Percentiles rank a stretch among this genome's conserved stretches.
Evolutionary conservation across 2,113 vertebrate genomes (phyloP).

Genomic region (Oenanthe melanoleuca): DNA sequence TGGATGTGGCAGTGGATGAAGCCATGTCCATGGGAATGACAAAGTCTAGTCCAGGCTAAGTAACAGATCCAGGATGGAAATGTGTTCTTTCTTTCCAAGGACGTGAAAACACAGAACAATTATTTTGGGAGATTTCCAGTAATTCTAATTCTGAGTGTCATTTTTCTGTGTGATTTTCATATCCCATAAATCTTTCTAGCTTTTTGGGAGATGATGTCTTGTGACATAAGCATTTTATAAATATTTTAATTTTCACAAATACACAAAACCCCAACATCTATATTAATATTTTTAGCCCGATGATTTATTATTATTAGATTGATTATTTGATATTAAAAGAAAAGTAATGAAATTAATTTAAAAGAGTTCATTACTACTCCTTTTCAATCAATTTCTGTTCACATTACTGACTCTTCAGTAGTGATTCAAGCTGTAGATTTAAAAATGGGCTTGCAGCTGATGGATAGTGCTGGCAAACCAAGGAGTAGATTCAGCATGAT

Average conservation of each 20-base stretch:
- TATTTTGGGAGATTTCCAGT: background rate
- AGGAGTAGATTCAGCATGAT: background rate
- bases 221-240: background rate
- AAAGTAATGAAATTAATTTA: background rate
- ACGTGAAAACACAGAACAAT: background rate
- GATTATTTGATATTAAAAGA: background rate
- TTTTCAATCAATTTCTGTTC: background rate
- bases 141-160: background rate
- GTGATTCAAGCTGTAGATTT: background rate
- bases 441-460: background rate
- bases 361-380: background rate
- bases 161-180: background rate
- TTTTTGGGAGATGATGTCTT: background rate
- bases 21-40: background rate
- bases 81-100: background rate
- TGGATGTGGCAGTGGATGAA: background rate
- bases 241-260: background rate
- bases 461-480: background rate
- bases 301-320: background rate
- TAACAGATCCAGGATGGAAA: background rate
- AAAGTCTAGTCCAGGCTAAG: background rate
- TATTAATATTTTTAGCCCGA: background rate
- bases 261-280: accelerated
- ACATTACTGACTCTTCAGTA: background rate
- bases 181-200: background rate